Percentiles rank a stretch among this genome's conserved stretches.
Conservation (phyloP, 2,888 invertebrate genomes). For the Phortica magna region DNA sequence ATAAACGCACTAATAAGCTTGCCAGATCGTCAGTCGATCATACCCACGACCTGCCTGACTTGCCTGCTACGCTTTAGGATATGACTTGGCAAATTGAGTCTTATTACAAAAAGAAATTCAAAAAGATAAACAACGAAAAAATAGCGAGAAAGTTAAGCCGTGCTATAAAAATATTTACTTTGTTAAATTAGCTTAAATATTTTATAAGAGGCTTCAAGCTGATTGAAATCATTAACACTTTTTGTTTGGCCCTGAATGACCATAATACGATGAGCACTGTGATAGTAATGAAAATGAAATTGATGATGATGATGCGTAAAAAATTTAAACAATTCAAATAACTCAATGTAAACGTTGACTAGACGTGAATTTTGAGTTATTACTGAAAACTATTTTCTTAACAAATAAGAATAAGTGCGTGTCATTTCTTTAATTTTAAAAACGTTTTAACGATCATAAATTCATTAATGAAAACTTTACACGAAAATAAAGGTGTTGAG, state of each 20-base stretch:
- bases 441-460: neutral
- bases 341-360: neutral
- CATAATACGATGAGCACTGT: neutral
- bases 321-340: neutral
- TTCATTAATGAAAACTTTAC: neutral
- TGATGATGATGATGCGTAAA: slow-evolving; percentile 11
- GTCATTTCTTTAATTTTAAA: neutral
- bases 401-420: neutral
- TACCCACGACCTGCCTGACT: slow-evolving; percentile 34
- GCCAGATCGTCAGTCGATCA: slow-evolving; percentile 56
- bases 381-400: neutral
- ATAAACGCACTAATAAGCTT: slow-evolving; percentile 58
- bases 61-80: slow-evolving; percentile 62
- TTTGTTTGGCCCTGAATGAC: slow-evolving; percentile 45
- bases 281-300: neutral
- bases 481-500: neutral
- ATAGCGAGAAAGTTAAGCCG: neutral
- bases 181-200: slow-evolving; percentile 6
- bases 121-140: neutral
- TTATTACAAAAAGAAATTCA: slow-evolving; percentile 55
- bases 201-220: slow-evolving; percentile 58
- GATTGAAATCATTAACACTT: slow-evolving; percentile 73
- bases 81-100: slow-evolving; percentile 70
- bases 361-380: neutral
- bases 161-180: slow-evolving; percentile 16